Conservation (phyloP, 2,888 invertebrate genomes). For the Acleris cristana region DNA sequence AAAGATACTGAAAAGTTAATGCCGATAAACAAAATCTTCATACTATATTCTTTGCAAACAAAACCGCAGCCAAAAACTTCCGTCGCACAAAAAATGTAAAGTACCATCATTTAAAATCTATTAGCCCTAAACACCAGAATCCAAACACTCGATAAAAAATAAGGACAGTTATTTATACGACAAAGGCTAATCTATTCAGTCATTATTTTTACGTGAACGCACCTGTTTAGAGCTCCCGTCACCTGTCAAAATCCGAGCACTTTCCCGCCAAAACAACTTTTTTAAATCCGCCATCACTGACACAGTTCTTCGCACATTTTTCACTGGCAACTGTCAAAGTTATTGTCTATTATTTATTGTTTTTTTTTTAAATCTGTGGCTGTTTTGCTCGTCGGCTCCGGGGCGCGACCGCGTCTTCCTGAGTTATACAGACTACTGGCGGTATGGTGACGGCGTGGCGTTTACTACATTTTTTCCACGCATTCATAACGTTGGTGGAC, state of each 20-base stretch:
- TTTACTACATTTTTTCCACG: slow-evolving; percentile 8
- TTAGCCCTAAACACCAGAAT: not conserved
- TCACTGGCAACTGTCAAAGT: not conserved
- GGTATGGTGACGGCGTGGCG: not conserved
- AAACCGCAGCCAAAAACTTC: no score
- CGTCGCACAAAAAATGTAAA: no score
- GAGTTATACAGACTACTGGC: slow-evolving; percentile 3
- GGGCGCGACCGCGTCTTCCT: slow-evolving; percentile 4
- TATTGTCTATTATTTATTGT: not conserved
- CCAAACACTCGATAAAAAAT: slow-evolving; percentile 7
- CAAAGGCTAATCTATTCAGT: slow-evolving; percentile 27
- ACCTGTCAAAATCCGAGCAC: slow-evolving; percentile 34
- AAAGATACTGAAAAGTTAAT: no score
- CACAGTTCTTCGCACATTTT: slow-evolving; percentile 18
- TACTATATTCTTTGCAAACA: no score
- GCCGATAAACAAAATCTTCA: no score
- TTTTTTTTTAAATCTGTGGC: not conserved
- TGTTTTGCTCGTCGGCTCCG: not conserved
- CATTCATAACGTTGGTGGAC: slow-evolving; percentile 15
- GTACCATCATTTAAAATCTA: not conserved
- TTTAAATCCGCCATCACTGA: slow-evolving; percentile 28
- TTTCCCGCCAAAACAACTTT: slow-evolving; percentile 36
- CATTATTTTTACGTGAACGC: slow-evolving; percentile 35
- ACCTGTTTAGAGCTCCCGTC: slow-evolving; percentile 26
- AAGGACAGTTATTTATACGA: slow-evolving; percentile 18